phyloP scores from a whole-genome alignment of 2,888 invertebrate species.

The Melieria picta region DNA sequence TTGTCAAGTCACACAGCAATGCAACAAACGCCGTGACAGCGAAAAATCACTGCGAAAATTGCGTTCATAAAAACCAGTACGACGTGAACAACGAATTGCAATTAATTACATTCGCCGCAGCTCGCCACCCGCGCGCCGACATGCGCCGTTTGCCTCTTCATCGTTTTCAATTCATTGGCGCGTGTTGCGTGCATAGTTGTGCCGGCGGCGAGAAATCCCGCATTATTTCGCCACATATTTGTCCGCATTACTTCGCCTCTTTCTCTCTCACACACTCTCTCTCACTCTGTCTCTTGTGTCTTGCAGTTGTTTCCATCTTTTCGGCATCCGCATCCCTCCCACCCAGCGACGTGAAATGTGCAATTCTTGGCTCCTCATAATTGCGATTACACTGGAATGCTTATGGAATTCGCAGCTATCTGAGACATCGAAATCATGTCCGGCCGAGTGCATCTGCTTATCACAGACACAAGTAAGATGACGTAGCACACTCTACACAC shows the following conservation, averaged over 20 bases:
- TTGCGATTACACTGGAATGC: slow-evolving; percentile 66
- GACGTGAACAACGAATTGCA: no score
- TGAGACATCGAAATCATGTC: slow-evolving; percentile 73
- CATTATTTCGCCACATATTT: background rate
- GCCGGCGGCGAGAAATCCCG: no score
- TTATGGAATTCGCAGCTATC: slow-evolving; percentile 65
- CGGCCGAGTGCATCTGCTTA: slow-evolving; percentile 84
- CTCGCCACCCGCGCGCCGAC: no score
- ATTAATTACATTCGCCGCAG: no score
- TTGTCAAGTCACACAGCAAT: no score
- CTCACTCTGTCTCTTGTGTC: background rate
- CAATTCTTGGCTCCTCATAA: slow-evolving; percentile 66
- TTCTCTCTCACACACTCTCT: background rate
- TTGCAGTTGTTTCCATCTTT: background rate
- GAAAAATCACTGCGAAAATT: no score
- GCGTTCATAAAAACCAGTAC: no score
- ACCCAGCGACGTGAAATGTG: slow-evolving; percentile 65
- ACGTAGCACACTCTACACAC: background rate
- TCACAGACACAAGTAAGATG: slow-evolving; percentile 83
- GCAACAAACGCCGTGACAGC: no score
- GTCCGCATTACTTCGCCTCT: background rate
- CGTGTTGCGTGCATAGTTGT: no score
- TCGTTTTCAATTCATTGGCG: no score
- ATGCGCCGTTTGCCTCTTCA: no score
- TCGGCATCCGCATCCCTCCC: background rate